A percentile compares a stretch with the other conserved stretches of the same genome.
Conservation (phyloP, 2,797 vertebrate genomes). For the Neosalanx taihuensis region DNA sequence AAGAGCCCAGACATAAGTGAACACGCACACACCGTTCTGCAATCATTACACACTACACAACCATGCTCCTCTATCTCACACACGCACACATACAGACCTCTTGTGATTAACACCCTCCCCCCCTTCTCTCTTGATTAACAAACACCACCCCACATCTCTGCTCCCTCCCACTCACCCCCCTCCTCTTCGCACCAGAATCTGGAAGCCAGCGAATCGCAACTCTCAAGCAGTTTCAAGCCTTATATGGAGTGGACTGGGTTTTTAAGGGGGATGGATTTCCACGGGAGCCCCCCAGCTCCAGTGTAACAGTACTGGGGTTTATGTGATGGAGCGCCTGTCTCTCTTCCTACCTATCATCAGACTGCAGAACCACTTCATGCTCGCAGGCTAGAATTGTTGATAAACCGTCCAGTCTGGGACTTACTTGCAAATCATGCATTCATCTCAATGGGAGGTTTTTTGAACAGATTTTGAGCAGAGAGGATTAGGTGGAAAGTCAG, state of each 20-base stretch:
- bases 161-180: background rate
- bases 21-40: background rate
- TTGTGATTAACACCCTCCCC: slow-evolving; percentile 1
- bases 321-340: slow-evolving; percentile 12
- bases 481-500: background rate
- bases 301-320: slow-evolving; percentile 9
- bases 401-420: background rate
- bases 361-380: background rate
- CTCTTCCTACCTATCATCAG: background rate
- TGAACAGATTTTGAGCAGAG: background rate
- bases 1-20: slow-evolving; percentile 1
- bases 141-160: background rate
- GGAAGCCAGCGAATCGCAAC: slow-evolving; percentile 25
- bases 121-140: background rate
- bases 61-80: background rate
- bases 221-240: slow-evolving; percentile 27
- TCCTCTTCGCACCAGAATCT: slow-evolving; percentile 5
- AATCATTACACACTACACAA: background rate
- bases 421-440: background rate
- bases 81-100: slow-evolving; percentile 4
- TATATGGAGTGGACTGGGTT: slow-evolving; percentile 36
- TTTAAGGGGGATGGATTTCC: slow-evolving; percentile 10
- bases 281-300: background rate
- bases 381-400: background rate
- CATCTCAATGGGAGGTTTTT: background rate